Base-by-base conservation (phyloP, 2,797 vertebrate species). In the Morelia viridis region DNA sequence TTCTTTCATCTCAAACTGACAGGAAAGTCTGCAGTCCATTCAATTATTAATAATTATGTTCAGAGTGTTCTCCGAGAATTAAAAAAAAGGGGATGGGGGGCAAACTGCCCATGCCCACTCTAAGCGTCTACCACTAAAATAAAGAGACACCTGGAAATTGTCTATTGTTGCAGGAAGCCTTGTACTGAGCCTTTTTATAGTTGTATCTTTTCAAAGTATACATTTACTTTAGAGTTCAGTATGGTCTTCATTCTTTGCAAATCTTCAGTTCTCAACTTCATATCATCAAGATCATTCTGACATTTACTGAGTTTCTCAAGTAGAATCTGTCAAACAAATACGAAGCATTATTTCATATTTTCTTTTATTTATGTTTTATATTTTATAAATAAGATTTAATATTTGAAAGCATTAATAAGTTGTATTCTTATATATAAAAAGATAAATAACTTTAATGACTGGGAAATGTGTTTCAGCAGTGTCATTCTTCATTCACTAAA, bases 201-300 rank as follows among this genome's bases (percentile, higher is more conserved):
- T 31, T 53, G 41, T 41, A 80, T 28, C 53, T 90, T 92, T 92
- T 89, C 88, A 92, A 92, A 91, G 64, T 68, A 84, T 31, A 92
- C 87, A 96, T 96, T 65, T 94, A 98, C 96, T 96, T 97, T 97
- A 93, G 96, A 94, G 35, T 97, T 96, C 62, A 98, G 94, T 90
- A 97, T 92, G 93, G 94, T 95, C 95, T 98, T 98, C 88, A 98
- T 91, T 65, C 95, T 97, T 46, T 95, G 96, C 65, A 96, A 97
- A 93, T 97, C 94, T 94, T 98, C 97, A 24, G 95, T 96, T 97
- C 98, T 98, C 94, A 96, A 93, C 89, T 97, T 97, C 91, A 96
- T 93, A 65, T 97, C 95, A 91, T 96, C 96, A 93, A 98, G 93
- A 31, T 98, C 97, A 89, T 94, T 96, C 62, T 96, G 95, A 90